Conservation (phyloP, 2,888 invertebrate genomes). For the Baccha elongata region DNA sequence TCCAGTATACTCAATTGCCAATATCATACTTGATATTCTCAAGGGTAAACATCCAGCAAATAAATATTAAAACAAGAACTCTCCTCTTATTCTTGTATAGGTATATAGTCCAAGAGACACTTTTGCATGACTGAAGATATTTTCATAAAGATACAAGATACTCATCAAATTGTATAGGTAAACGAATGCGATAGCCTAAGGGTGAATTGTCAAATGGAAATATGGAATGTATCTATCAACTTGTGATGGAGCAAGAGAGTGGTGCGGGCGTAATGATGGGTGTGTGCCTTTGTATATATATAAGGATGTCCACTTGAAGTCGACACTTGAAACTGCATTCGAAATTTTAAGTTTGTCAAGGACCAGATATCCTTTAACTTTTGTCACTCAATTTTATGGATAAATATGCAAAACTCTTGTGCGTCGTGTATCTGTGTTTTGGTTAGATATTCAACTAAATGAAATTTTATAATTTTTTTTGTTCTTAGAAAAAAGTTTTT, state of each 20-base stretch:
- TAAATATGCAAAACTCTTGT: conserved; percentile 62
- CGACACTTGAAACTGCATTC: conserved; percentile 61
- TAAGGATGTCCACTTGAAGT: conserved; percentile 53
- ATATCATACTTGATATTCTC: conserved; percentile 56
- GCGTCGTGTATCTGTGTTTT: conserved; percentile 2
- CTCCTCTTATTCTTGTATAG: neutral
- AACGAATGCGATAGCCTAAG: conserved; percentile 8
- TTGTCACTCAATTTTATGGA: conserved; percentile 13
- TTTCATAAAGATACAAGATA: conserved; percentile 1
- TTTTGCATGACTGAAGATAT: neutral
- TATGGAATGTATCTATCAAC: conserved; percentile 18
- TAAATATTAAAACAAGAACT: conserved; percentile 67
- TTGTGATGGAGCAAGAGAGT: neutral
- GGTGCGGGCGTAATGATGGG: neutral
- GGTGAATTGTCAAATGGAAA: conserved; percentile 48
- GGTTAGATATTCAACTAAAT: conserved; percentile 19
- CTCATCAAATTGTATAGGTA: neutral
- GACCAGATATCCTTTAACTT: conserved; percentile 41
- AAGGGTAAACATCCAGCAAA: conserved; percentile 61
- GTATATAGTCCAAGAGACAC: conserved; percentile 3
- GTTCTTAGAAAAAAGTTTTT: conserved; percentile 16
- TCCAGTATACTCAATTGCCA: conserved; percentile 38
- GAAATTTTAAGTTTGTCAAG: conserved; percentile 42
- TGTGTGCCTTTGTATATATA: conserved; percentile 7
- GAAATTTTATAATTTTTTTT: conserved; percentile 27